Base-by-base conservation (phyloP, 2,888 invertebrate species). In the Villa cingulata region DNA sequence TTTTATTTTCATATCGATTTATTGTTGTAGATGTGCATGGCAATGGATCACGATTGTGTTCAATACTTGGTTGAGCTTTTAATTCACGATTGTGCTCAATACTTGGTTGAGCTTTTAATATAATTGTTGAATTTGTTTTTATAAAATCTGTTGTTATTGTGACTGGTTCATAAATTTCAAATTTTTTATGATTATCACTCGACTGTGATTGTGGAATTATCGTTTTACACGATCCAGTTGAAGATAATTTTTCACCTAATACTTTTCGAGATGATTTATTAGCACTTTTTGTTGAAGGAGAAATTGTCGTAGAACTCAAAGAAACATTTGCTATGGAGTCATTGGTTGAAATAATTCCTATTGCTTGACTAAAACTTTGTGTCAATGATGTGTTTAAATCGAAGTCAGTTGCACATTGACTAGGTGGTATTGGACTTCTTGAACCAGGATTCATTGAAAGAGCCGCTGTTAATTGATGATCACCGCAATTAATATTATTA, bases 381-480 rank as follows among this genome's bases (percentile, higher is more conserved):
- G 61, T 64, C 4, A 53, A 45, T 12, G 53, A 51, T 42, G 46
- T 38, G 40, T 44, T 52, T 7, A 61, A 55, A 46, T 69, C 69
- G 15, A 65, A 62, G 43, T 67, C 67, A 4, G 58, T 57, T 17
- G 56, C 55, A 41, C 59, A 62, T 1, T 76, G 73, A 1, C 82
- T 82, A 2, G 78, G 76, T 3, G 86, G 84, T 54, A 89, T 64
- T 0, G 88, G 88, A 57, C 85, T 86, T 55, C 88, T 74, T 5
- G 87, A 87, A 19, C 87, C 78, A 20, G 87, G 82, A 61, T 86
- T 86, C 77, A 87, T 81, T 48, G 79, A 81, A n/a, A 80, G 70
- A 1, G 78, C 81, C 34, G 80, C 81, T 51, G 81, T 77, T 53
- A 86, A 78, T 56, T 85, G 85, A 60, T 79, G 42, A 18, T 47